Evolutionary conservation across 2,888 invertebrate genomes (phyloP).

Genomic region (Drosophila meridiana): DNA sequence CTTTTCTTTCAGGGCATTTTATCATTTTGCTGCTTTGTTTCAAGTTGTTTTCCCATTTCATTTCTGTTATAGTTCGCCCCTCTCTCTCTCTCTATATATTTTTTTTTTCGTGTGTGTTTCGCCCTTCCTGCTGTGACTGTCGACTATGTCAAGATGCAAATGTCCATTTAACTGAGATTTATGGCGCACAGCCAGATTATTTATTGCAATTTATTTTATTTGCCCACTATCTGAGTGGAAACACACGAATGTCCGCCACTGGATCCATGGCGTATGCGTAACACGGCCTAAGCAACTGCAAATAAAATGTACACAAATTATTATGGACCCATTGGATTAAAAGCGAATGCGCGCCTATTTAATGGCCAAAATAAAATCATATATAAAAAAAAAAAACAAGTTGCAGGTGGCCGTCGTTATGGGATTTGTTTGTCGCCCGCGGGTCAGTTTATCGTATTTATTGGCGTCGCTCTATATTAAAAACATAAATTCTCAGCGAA

Average conservation of each 20-base stretch:
- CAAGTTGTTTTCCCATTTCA: constrained; percentile 48
- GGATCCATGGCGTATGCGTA: constrained; percentile 56
- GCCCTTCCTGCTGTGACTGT: constrained; percentile 41
- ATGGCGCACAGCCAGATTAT: constrained; percentile 76
- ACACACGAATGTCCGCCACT: constrained; percentile 34
- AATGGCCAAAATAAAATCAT: constrained; percentile 26
- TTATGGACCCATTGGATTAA: constrained; percentile 76
- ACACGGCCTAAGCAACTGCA: constrained; percentile 71
- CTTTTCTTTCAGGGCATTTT: constrained; percentile 55
- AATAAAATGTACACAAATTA: constrained; percentile 82
- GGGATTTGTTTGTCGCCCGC: constrained; percentile 45
- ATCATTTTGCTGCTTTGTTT: constrained; percentile 64
- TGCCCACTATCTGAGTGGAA: constrained; percentile 75
- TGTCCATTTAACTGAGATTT: constrained; percentile 82
- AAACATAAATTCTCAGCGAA: constrained; percentile 63
- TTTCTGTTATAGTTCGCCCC: background rate
- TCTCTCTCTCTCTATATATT: background rate
- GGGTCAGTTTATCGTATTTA: constrained; percentile 72
- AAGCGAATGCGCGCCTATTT: constrained; percentile 28
- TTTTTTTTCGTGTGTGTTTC: background rate
- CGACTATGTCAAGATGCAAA: constrained; percentile 81
- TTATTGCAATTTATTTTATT: constrained; percentile 83
- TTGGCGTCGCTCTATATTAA: constrained; percentile 65
- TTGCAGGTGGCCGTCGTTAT: constrained; percentile 26
- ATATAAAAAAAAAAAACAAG: background rate